Evolutionary conservation across 2,797 vertebrate genomes (phyloP), one percentile per base, ranked within the genome.

Genomic region (Darevskia nairensis): DNA sequence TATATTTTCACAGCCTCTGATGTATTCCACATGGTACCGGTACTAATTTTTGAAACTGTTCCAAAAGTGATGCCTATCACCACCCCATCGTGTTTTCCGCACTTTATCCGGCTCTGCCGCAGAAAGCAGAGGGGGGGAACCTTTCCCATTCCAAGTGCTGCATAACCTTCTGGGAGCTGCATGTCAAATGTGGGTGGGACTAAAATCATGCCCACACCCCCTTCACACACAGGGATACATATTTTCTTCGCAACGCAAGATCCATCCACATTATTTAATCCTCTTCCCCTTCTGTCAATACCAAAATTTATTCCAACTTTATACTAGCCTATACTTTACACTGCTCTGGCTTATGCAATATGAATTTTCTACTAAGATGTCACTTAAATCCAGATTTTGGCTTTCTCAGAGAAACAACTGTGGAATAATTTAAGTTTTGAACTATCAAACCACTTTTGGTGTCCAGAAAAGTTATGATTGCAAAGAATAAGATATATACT

Each of bases 1-100:
- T n/a, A n/a, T n/a, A n/a, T n/a, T n/a, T n/a, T n/a, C n/a, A n/a
- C n/a, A n/a, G n/a, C n/a, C n/a, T n/a, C n/a, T n/a, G n/a, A n/a
- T n/a, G n/a, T n/a, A n/a, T n/a, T n/a, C n/a, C n/a, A 27, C 13
- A 76, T 10, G 6, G 66, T 5, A 4, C 25, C 6, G 6, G 66
- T 5, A 4, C 25, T 7, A 8, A 1, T 10, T 7, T 15, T 1
- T 3, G 0, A 9, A 90, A 50, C 35, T 2, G 2, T 10, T 41
- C 50, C 50, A 61, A 61, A 8, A 41, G 39, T 59, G n/a, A 84
- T 59, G 6, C 6, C 15, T 11, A 35, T 32, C 68, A 55, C 32
- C 41, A 55, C 23, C 55, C 21, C 50, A 61, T 75, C 25, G 39
- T 85, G 32, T 6, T 44, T 64, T 32, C 2, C 15, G 8, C 35